Conservation (phyloP, 2,797 vertebrate genomes). For the Ibycter americanus region DNA sequence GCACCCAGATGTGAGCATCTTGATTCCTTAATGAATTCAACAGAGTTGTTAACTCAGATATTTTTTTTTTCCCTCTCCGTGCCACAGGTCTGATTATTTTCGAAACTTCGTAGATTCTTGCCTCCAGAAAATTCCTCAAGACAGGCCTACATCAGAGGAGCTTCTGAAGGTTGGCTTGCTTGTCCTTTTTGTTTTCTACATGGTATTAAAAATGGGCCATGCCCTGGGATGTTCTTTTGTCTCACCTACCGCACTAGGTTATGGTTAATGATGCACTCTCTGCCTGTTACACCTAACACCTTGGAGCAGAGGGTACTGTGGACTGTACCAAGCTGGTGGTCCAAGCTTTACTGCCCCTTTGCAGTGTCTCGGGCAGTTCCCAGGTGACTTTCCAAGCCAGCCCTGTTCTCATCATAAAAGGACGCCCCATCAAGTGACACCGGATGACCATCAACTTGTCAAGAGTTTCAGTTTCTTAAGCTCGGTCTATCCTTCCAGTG, state of each 20-base stretch:
- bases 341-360: background rate
- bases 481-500: background rate
- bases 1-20: background rate
- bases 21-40: conserved; percentile 16
- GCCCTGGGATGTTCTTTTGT: background rate
- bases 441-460: background rate
- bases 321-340: background rate
- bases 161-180: conserved; percentile 89
- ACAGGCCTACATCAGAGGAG: conserved; percentile 97
- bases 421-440: background rate
- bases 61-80: conserved; percentile 3
- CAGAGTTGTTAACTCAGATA: background rate
- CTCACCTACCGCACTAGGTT: background rate
- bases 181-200: background rate
- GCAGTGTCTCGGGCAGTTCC: background rate
- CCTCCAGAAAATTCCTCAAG: conserved; percentile 98
- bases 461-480: background rate
- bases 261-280: background rate
- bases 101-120: conserved; percentile 99
- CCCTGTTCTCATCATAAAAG: background rate
- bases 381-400: background rate
- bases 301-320: background rate
- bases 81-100: conserved; percentile 95
- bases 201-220: background rate
- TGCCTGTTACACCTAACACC: background rate